These are phyloP conservation scores for Sphaerophoria rueppellii DNA, from an alignment of 2,888 invertebrate genomes.

Conservation along the genomic window DNA sequence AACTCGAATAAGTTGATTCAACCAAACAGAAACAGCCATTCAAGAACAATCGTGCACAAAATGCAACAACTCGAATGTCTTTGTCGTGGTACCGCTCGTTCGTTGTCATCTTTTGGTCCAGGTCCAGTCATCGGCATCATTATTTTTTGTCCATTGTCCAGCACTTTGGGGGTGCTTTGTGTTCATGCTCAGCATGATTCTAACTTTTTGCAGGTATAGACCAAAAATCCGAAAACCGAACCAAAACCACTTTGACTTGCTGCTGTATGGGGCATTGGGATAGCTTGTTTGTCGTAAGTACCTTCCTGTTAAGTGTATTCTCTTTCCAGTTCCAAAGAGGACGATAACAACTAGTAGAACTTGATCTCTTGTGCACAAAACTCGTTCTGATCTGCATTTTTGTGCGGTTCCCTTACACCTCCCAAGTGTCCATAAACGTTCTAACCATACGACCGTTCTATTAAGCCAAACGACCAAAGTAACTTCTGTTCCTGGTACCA, in stretches of 20 bases:
- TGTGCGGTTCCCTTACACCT: constrained; percentile 58
- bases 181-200: constrained; percentile 53
- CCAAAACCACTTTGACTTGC: constrained; percentile 66
- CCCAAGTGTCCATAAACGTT: constrained; percentile 29
- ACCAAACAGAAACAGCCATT: constrained; percentile 59
- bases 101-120: neutral
- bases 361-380: constrained; percentile 64
- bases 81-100: neutral
- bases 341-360: constrained; percentile 51
- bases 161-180: constrained; percentile 31
- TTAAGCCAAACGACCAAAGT: constrained; percentile 64
- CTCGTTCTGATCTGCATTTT: constrained; percentile 71
- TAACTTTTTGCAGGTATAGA: constrained; percentile 11
- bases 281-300: constrained; percentile 7
- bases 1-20: constrained; percentile 34
- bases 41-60: constrained; percentile 56
- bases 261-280: neutral
- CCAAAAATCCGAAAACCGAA: constrained; percentile 19
- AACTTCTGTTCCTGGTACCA: constrained; percentile 63
- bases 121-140: constrained; percentile 20
- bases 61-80: neutral
- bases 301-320: neutral
- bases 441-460: constrained; percentile 66
- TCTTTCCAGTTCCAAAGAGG: neutral
- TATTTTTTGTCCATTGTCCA: constrained; percentile 42